Base-by-base conservation (phyloP, 2,797 vertebrate species). In the Takifugu rubripes region DNA sequence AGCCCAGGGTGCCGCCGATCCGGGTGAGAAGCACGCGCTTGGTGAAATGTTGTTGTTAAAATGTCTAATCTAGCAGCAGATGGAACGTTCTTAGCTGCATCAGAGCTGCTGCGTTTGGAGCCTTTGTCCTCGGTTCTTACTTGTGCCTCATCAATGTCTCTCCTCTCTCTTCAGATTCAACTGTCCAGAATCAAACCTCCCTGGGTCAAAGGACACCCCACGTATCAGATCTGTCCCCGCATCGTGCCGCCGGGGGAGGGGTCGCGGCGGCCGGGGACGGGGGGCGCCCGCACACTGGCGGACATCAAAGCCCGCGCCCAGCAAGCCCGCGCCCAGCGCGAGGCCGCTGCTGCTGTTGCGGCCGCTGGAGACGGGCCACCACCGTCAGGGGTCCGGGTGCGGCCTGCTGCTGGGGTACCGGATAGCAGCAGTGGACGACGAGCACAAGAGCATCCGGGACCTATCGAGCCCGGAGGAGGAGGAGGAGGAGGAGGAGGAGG, bases 171-270 rank as follows among this genome's bases (percentile, higher is more conserved):
- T 52, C 90, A 99, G 97, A 99, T 99, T 92, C 96, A 98, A 93
- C 94, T 99, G 91, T 99, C 97, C 94, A 93, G 97, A 91, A 99
- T 99, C 93, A 99, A 99, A 95, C 97, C 96, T 88, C 96, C 96
- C 90, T 98, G 97, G 97, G 95, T 95, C 95, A 98, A 98, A 91
- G 96, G 97, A 88, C 94, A 96, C 92, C 93, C 96, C 90, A 79
- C 96, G 92, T 98, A 98, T 93, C 96, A 99, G 92, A 98, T 98
- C 93, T 98, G 94, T 63, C 97, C 95, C 81, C 87, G 97, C 74
- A 98, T 99, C 72, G 83, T 99, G 91, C 94, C 95, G 87, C 89
- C 87, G 89, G 78, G 91, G 61, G 96, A 97, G 87, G 89, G 93
- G 90, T 88, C 92, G 88, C 77, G 92, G 88, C 90, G 93, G 85